phyloP scores from a whole-genome alignment of 1,140 invertebrate genomes.

The Ceratosolen fusciceps region DNA sequence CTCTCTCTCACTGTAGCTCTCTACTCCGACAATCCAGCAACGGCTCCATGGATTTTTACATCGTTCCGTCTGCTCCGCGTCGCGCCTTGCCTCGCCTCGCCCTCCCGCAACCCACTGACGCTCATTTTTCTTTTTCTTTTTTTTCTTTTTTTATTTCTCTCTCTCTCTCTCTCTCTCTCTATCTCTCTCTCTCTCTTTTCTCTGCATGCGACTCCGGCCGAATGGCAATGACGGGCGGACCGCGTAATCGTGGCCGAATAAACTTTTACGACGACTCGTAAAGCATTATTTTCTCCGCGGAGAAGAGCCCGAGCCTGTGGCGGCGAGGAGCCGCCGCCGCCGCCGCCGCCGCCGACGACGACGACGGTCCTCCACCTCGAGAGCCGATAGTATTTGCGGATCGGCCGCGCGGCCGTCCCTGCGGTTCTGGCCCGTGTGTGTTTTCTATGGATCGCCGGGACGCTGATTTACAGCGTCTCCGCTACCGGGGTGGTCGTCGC shows the following conservation, averaged over 20 bases:
- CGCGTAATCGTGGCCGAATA: conserved; percentile 22
- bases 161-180: background rate
- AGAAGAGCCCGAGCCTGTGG: background rate
- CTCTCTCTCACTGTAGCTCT: background rate
- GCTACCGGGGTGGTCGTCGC: background rate
- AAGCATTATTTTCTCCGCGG: conserved; percentile 33
- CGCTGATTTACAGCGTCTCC: conserved; percentile 7
- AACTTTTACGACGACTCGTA: conserved; percentile 41
- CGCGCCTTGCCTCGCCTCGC: background rate
- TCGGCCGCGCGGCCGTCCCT: background rate
- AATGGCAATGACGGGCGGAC: background rate
- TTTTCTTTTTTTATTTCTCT: background rate
- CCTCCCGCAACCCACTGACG: background rate
- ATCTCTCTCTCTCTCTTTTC: background rate
- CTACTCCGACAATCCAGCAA: background rate
- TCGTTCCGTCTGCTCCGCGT: background rate
- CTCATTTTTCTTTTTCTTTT: too few relatives aligned
- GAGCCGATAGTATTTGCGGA: too few relatives aligned
- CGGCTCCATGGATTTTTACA: conserved; percentile 34
- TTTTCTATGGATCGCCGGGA: conserved; percentile 28
- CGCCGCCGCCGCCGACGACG: background rate
- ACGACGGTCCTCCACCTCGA: too few relatives aligned
- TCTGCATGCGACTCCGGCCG: background rate
- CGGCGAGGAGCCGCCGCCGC: background rate
- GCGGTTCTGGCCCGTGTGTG: conserved; percentile 33